Evolutionary conservation across 92 coral and sea anemone genomes (phyloP), one percentile per base, ranked within the genome.

Genomic region (Umimayanthus chanpuru): DNA sequence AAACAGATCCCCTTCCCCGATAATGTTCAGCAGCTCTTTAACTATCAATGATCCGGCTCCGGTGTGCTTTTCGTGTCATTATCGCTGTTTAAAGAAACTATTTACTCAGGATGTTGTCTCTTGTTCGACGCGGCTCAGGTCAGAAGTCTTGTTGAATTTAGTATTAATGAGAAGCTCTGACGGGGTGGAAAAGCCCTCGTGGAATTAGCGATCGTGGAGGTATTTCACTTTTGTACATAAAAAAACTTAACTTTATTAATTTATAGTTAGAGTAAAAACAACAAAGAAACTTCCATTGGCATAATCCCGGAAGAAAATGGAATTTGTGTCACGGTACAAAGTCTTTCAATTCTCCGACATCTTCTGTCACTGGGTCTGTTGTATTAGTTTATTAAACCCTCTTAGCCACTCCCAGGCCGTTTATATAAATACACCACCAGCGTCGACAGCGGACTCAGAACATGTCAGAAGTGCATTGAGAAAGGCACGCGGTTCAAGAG

Each of bases 361-460:
- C 29, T 70, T 67, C 87, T 71, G 78, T 83, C 87, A 83, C 18
- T 20, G 32, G 71, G 84, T 9, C 70, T 68, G 66, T 73, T 49
- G 39, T 26, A 67, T 83, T 68, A 18, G 32, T n/a, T 83, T 83
- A 83, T 41, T 70, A 47, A 47, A 23, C 44, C 64, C 64, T 40
- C 61, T 71, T 68, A 70, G 92, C 97, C 95, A 88, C 97, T 91
- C 95, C 97, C 94, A 68, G 86, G 30, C 66, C 73, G 89, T 80
- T 80, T 30, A 73, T 68, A 89, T 89, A 90, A 91, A 93, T 73
- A 86, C 89, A 82, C 40, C 61, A 83, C 78, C 39, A 43, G n/a
- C 74, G 28, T 44, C 76, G 64, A 83, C 49, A 83, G 5, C 73
- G 40, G 47, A 83, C 87, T 29, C 26, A 47, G 43, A 61, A 83